Base-by-base conservation (phyloP, 2,797 vertebrate species). In the Garrulus glandarius region DNA sequence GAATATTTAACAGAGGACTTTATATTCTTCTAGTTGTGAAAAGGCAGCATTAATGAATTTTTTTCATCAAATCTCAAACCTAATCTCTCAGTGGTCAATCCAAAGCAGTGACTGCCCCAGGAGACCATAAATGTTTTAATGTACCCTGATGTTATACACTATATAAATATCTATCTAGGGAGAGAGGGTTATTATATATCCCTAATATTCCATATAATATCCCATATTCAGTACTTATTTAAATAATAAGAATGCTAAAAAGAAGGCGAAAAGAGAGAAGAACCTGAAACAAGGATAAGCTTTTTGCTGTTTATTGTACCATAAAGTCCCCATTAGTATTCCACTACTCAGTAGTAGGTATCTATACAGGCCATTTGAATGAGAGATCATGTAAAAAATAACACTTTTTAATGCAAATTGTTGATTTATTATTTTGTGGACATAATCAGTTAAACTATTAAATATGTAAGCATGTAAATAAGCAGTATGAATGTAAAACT, bases 361-460 rank as follows among this genome's bases (percentile, higher is more conserved):
- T 98, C 98, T 12, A 97, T 98, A 95, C 98, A 98, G 6, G 98
- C 98, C 67, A 84, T 94, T 97, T 99, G 98, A 90, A 99, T 98
- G 8, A 98, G 98, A 88, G 97, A 98, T 97, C 23, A 52, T 44
- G 18, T 1, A 5, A 99, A 99, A 99, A 98, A 84, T 98, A 98
- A 5, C 34, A 20, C 98, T 99, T 97, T 37, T 97, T 39, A 88
- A 96, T 89, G 85, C 23, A 96, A 95, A 93, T 52, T 18, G 52
- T 20, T 82, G 60, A 41, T 72, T 95, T 22, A 26, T 91, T 77
- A 85, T 67, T 92, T 92, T 95, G 87, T 80, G 64, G 63, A 59
- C 44, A 46, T 49, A 55, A 20, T 36, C n/a, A 86, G 6, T 36
- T 63, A 32, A 77, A 46, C 17, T 36, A 6, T 47, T 52, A 65